Evolutionary conservation across 53 echinoderm and acorn worm genomes (phyloP), one percentile per base, ranked within the genome.

Genomic region (Henricia sp.): DNA sequence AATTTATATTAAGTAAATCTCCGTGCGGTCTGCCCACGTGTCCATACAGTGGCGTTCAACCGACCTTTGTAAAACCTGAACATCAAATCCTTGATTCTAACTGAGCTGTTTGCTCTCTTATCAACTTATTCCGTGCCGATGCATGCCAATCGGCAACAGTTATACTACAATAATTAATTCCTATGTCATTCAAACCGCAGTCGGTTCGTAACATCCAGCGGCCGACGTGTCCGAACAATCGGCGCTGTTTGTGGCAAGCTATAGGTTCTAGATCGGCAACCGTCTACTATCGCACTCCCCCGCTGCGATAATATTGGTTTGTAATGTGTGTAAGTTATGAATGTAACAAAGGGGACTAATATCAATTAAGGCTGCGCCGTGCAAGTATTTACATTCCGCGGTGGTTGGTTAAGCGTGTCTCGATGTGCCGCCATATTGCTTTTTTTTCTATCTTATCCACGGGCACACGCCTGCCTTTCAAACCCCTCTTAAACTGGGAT

Each of bases 221-320:
- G 62, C 29, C 32, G 29, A 14, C 62, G 62, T 60, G 62, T 20
- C 62, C 13, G 29, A 60, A 60, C 62, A 60, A 60, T 58, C 58
- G 29, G 9, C 29, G 27, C 58, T 9, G 27, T 58, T 13, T 24
- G 44, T 13, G 26, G 8, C 62, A 32, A 60, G 33, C 62, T 34
- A n/a, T 56, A 56, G 9, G 10, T 56, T 2, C 20, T 1, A n/a
- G 3, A 56, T 56, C 57, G 23, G 27, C 57, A 24, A 19, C 13
- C 17, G 30, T 60, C 32, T 60, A 60, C n/a, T n/a, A 60, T 60
- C 62, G 26, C n/a, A n/a, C 58, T 29, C n/a, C 33, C 73, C 80
- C 65, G 64, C 80, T 80, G 80, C 19, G 80, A 80, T 42, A 80
- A 80, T 80, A 64, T 63, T 80, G 50, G 62, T 33, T 80, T 80